phyloP scores from a whole-genome alignment of 2,797 vertebrate species.

The Sus cebifrons region DNA sequence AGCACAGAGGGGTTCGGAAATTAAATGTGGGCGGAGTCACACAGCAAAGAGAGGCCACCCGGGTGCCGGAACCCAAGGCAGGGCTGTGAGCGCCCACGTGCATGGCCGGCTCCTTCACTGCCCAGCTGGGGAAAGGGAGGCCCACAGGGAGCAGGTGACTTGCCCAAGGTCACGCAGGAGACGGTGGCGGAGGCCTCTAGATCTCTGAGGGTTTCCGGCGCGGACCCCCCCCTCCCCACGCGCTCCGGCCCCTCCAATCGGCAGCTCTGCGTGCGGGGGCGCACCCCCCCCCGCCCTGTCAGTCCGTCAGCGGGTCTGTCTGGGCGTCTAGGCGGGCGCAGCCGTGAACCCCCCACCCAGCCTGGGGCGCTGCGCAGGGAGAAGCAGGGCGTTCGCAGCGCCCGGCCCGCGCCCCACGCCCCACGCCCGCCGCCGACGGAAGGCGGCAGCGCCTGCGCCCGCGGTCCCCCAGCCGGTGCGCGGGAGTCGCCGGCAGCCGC shows the following conservation, averaged over 20 bases:
- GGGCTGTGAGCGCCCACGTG: not conserved
- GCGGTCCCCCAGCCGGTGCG: slow-evolving; percentile 59
- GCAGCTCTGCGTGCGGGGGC: slow-evolving; percentile 77
- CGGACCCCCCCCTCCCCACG: not conserved
- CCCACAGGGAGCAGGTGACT: slow-evolving; percentile 57
- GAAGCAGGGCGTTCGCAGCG: slow-evolving; percentile 51
- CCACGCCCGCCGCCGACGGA: slow-evolving; percentile 73
- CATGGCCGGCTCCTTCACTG: not conserved
- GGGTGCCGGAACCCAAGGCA: not conserved
- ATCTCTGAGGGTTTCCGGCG: not conserved
- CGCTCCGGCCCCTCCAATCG: slow-evolving; percentile 70
- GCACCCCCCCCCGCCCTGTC: slow-evolving; percentile 10
- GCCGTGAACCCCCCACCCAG: slow-evolving; percentile 52
- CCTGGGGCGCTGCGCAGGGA: slow-evolving; percentile 47
- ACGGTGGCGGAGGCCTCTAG: not conserved
- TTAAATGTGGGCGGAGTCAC: slow-evolving; percentile 1
- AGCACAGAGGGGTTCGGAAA: not conserved
- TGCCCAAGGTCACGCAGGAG: slow-evolving; percentile 81
- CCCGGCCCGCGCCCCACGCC: slow-evolving; percentile 40
- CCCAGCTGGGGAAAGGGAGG: not conserved
- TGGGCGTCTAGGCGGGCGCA: slow-evolving; percentile 43
- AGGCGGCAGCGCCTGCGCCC: slow-evolving; percentile 76
- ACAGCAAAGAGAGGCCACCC: not conserved
- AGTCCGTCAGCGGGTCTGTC: slow-evolving; percentile 28
- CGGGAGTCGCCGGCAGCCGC: slow-evolving; percentile 61